phyloP scores from a whole-genome alignment of 1,140 invertebrate genomes.

The Conopomorpha cramerella region DNA sequence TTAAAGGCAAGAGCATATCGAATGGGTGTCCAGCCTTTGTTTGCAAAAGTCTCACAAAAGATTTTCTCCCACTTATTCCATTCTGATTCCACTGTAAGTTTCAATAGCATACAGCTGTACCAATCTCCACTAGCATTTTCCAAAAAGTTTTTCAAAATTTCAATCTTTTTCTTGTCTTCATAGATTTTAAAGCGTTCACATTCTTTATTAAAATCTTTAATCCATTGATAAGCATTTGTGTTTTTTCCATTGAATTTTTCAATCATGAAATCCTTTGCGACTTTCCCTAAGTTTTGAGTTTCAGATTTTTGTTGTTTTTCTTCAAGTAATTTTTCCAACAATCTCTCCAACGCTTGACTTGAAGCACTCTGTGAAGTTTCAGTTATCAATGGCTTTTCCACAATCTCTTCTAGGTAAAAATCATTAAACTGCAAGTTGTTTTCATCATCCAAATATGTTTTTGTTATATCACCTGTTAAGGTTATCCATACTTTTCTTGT shows the following conservation, averaged over 20 bases:
- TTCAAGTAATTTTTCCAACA: conserved; percentile 10
- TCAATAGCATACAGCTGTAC: conserved; percentile 15
- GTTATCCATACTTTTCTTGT: conserved; percentile 21
- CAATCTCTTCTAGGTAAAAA: conserved; percentile 20
- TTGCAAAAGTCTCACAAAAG: conserved; percentile 12
- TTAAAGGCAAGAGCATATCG: conserved; percentile 20
- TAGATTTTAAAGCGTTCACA: conserved; percentile 18
- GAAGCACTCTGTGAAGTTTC: conserved; percentile 4
- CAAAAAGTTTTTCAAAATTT: conserved; percentile 20
- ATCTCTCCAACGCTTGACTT: conserved; percentile 10
- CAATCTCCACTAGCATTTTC: conserved; percentile 18
- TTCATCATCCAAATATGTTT: conserved; percentile 20
- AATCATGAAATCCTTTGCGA: conserved; percentile 8
- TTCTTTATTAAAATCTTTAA: conserved; percentile 19
- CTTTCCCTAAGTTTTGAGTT: conserved; percentile 11
- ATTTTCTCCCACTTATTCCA: conserved; percentile 14
- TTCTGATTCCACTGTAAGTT: conserved; percentile 11
- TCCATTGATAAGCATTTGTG: conserved; percentile 19
- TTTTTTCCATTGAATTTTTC: conserved; percentile 18
- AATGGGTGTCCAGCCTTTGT: conserved; percentile 13
- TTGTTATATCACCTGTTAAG: conserved; percentile 13
- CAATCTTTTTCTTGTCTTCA: conserved; percentile 18
- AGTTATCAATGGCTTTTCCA: conserved; percentile 4
- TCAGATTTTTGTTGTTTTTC: conserved; percentile 10
- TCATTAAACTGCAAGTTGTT: conserved; percentile 22